Base-by-base conservation (phyloP, 2,888 invertebrate species). In the Leptinotarsa rubiginosa region DNA sequence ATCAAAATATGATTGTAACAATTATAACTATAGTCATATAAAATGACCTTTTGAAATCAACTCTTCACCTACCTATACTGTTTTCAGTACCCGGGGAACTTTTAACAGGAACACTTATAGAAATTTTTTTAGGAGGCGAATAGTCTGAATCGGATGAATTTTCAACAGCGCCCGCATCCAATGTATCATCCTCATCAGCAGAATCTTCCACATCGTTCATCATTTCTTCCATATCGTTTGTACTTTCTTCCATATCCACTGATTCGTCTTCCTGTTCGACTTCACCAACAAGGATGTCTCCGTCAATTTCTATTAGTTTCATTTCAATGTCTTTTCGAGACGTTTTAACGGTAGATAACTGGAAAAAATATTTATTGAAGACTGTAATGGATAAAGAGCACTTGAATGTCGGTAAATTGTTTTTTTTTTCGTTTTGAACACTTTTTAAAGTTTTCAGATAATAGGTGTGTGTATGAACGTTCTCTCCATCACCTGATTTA, bases 291-390 rank as follows among this genome's bases (percentile, higher is more conserved):
- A 77, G 72, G 69, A 73, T 65, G 72, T 81, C 79, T 54, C 83
- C 85, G 72, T 87, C 86, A 65, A 87, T 85, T 81, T 86, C 85
- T n/a, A 85, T 87, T 67, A 87, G 74, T 73, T 85, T 85, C 81
- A 86, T 84, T 80, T 88, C 87, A 73, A 88, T 86, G 70, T 87
- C 88, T 73, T 87, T 86, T 52, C 76, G 74, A 25, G 73, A 70
- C 22, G 74, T 76, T 52, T 80, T 79, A 18, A 69, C 72, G 12
- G 74, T 66, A 20, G 74, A 72, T 66, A 79, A 49, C 71, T 73
- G 54, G 69, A 54, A 69, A 69, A 47, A 25, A 67, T 41, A 10
- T 10, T 10, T 12, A 41, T 41, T 41, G 41, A 41, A 41, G 10
- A 10, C 2, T 31, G 41, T 41, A 41, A 10, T 31, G 41, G 10